phyloP scores from a whole-genome alignment of 2,888 invertebrate species.

The Criorhina ranunculi region DNA sequence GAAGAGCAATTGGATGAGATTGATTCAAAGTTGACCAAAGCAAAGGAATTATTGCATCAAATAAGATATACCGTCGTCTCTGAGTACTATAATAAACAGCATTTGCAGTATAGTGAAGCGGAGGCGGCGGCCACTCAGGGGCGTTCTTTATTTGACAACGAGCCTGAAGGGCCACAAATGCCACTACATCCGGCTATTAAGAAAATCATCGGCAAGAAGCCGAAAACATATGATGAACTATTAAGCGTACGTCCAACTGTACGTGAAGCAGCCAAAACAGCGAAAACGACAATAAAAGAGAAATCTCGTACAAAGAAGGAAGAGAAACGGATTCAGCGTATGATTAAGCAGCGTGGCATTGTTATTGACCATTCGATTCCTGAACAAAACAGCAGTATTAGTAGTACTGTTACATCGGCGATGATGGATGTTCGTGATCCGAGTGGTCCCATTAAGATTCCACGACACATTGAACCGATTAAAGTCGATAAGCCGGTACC shows the following conservation, averaged over 20 bases:
- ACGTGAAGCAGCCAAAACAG: slow-evolving; percentile 85
- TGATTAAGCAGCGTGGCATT: slow-evolving; percentile 81
- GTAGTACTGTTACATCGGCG: slow-evolving; percentile 1
- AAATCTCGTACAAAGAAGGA: slow-evolving; percentile 80
- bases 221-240: slow-evolving; percentile 85
- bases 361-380: slow-evolving; percentile 81
- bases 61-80: slow-evolving; percentile 87
- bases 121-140: slow-evolving; percentile 81
- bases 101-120: slow-evolving; percentile 83
- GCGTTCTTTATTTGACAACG: slow-evolving; percentile 79
- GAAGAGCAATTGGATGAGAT: slow-evolving; percentile 90
- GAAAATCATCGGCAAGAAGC: slow-evolving; percentile 88
- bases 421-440: slow-evolving; percentile 34
- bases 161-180: slow-evolving; percentile 83
- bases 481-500: slow-evolving; percentile 82
- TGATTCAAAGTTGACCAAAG: slow-evolving; percentile 87
- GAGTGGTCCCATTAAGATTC: slow-evolving; percentile 78
- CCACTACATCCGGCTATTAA: slow-evolving; percentile 91
- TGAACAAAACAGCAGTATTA: slow-evolving; percentile 7
- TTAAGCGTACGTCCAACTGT: slow-evolving; percentile 84
- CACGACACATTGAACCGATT: slow-evolving; percentile 84
- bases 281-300: slow-evolving; percentile 81
- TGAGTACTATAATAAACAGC: slow-evolving; percentile 87
- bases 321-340: slow-evolving; percentile 80
- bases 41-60: slow-evolving; percentile 86